A percentile compares a stretch with the other conserved stretches of the same genome.
Conservation (phyloP, 2,113 vertebrate genomes). For the Onychostoma macrolepis region DNA sequence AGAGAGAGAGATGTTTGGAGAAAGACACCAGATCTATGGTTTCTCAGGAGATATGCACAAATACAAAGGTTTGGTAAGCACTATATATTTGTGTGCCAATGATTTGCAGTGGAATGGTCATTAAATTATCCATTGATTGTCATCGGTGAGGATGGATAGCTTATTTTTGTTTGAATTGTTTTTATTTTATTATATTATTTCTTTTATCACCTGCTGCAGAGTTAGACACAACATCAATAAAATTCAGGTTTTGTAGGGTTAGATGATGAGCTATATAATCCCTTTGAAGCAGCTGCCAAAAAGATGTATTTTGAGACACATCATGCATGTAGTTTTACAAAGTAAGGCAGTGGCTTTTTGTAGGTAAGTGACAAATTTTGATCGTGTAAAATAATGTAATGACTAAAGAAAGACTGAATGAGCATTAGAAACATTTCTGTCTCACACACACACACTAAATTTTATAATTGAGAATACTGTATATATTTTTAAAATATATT, state of each 20-base stretch:
- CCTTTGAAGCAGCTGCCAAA: too few relatives aligned
- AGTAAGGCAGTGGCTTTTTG: too few relatives aligned
- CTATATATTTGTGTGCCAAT: neutral
- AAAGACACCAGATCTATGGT: neutral
- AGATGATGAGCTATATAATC: neutral
- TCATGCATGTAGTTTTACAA: too few relatives aligned
- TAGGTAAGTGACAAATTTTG: too few relatives aligned
- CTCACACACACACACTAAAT: too few relatives aligned
- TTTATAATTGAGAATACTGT: too few relatives aligned
- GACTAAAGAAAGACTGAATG: too few relatives aligned
- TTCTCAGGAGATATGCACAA: neutral
- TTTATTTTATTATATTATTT: neutral
- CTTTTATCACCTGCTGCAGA: neutral
- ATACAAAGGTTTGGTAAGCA: neutral
- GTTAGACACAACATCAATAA: neutral
- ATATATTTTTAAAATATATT: too few relatives aligned
- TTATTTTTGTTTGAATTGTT: neutral
- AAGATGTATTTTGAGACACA: too few relatives aligned
- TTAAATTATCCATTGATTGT: neutral
- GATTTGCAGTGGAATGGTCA: neutral
- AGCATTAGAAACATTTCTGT: too few relatives aligned
- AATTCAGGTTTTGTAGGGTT: neutral
- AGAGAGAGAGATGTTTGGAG: neutral
- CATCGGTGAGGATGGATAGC: neutral
- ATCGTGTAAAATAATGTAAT: too few relatives aligned